Evolutionary conservation across 2,113 vertebrate genomes (phyloP).

Genomic region (Peromyscus leucopus): DNA sequence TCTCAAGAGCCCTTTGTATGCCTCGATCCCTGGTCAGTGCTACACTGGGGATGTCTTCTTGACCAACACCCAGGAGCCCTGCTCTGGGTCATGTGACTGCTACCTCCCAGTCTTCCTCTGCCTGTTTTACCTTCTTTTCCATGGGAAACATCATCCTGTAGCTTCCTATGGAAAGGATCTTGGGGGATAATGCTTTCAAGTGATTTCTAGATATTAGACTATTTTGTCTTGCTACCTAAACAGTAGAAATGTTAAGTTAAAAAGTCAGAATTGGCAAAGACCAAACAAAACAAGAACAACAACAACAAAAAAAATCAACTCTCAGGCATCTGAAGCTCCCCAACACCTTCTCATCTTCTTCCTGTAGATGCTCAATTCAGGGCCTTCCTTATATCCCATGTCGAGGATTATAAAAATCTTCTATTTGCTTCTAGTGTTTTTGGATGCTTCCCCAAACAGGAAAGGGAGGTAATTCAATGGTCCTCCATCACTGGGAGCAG

Average conservation of each 20-base stretch:
- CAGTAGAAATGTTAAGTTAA: background rate
- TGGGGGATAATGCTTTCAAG: background rate
- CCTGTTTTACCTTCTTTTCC: background rate
- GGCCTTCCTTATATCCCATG: background rate
- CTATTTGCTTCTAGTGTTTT: background rate
- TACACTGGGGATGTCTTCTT: accelerated
- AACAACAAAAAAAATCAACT: too few relatives aligned
- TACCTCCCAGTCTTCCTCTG: too few relatives aligned
- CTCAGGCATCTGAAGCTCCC: accelerated
- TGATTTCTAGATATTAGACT: background rate
- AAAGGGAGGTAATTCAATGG: accelerated
- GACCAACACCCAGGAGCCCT: accelerated
- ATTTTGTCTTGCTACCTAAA: background rate
- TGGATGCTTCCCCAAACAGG: too few relatives aligned
- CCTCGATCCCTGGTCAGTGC: too few relatives aligned
- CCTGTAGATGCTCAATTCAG: background rate
- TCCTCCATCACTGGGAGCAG: background rate
- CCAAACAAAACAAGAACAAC: background rate
- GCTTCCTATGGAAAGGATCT: background rate
- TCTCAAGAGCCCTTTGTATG: background rate
- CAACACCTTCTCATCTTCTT: background rate
- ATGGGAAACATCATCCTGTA: background rate
- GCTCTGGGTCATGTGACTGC: accelerated
- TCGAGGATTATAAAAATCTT: background rate
- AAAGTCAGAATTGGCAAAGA: background rate